phyloP scores from a whole-genome alignment of 2,113 vertebrate species.

The Psephotus haematonotus region DNA sequence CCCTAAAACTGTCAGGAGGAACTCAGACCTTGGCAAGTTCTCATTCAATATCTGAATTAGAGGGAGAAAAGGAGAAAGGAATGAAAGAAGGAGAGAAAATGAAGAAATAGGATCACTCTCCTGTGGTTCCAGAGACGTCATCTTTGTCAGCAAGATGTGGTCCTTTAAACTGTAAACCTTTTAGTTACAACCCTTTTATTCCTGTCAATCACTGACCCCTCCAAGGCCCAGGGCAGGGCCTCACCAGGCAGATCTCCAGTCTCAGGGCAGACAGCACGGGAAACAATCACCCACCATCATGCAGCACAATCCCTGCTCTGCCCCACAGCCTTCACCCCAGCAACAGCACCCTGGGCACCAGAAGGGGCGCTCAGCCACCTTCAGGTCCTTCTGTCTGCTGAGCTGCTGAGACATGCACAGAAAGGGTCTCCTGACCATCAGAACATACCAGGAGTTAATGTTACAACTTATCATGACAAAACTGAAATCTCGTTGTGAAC shows the following conservation, averaged over 20 bases:
- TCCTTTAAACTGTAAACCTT: not conserved
- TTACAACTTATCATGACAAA: not conserved
- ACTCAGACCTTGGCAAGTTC: not conserved
- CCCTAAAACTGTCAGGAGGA: not conserved
- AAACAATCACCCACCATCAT: not conserved
- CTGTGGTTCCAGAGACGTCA: not conserved
- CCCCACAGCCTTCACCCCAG: not conserved
- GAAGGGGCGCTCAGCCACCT: not conserved
- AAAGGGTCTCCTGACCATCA: not conserved
- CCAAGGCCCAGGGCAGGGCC: not conserved
- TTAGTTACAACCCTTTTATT: not conserved
- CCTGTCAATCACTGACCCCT: not conserved
- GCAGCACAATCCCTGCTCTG: not conserved
- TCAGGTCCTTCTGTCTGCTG: not conserved
- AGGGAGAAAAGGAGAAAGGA: not conserved
- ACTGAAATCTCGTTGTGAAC: not conserved
- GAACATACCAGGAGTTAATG: not conserved
- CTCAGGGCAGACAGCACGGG: not conserved
- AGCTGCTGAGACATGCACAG: not conserved
- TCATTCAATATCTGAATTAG: not conserved
- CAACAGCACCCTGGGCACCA: rapidly evolving
- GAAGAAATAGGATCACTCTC: not conserved
- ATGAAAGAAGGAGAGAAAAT: not conserved
- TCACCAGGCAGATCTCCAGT: not conserved
- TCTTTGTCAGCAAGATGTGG: not conserved